phyloP scores from a whole-genome alignment of 2,888 invertebrate genomes.

The Torymus auratus region DNA sequence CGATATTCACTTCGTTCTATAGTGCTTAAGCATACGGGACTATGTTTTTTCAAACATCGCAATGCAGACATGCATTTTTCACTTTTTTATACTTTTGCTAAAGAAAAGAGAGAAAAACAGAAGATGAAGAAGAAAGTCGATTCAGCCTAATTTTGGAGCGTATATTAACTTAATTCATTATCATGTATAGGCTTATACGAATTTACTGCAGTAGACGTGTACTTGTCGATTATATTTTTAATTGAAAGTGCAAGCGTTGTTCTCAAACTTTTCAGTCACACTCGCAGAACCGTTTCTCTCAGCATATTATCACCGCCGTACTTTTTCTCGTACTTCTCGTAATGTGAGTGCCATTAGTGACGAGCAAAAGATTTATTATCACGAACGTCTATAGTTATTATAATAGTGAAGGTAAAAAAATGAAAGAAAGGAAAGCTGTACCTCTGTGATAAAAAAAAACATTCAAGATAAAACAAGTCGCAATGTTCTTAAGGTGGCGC shows the following conservation, averaged over 20 bases:
- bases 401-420: slow-evolving; percentile 45
- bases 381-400: slow-evolving; percentile 47
- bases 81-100: slow-evolving; percentile 52
- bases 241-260: slow-evolving; percentile 20
- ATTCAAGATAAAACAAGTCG: slow-evolving; percentile 56
- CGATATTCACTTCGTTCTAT: slow-evolving; percentile 23
- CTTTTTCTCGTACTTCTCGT: slow-evolving; percentile 50
- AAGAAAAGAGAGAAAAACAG: background rate
- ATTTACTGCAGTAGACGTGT: slow-evolving; percentile 45
- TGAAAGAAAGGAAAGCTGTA: slow-evolving; percentile 55
- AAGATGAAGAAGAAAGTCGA: background rate
- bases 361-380: slow-evolving; percentile 52
- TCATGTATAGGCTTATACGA: slow-evolving; percentile 32
- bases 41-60: slow-evolving; percentile 6
- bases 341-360: slow-evolving; percentile 60
- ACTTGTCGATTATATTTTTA: slow-evolving; percentile 33
- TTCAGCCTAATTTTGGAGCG: slow-evolving; percentile 46
- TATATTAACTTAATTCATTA: slow-evolving; percentile 39
- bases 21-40: slow-evolving; percentile 19
- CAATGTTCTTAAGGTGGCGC: slow-evolving; percentile 55
- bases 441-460: slow-evolving; percentile 68
- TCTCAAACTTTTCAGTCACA: slow-evolving; percentile 51
- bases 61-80: slow-evolving; percentile 43
- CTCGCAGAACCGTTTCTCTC: slow-evolving; percentile 53
- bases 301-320: slow-evolving; percentile 37